Base-by-base conservation (phyloP, 2,113 vertebrate genomes). In the Amblyornis subalaris region DNA sequence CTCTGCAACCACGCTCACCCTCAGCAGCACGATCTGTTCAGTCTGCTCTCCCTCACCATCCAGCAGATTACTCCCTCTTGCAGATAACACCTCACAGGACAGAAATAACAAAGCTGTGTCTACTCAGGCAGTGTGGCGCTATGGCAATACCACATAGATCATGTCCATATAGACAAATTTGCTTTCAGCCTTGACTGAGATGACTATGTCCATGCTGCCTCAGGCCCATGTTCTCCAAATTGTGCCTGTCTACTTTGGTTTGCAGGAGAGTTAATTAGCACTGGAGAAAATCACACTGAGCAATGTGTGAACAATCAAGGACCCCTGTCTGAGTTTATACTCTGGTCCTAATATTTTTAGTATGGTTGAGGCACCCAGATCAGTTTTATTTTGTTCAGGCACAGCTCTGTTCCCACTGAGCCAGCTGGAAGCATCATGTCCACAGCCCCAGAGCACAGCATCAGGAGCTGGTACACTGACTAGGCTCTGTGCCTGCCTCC, bases 401-500 rank as follows among this genome's bases (percentile, higher is more conserved):
- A 45, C 3, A 2, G 47, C 29, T 47, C 38, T 67, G 12, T 9
- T 89, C 31, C 21, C 4, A 5, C 45, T 44, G 36, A 78, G 24
- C 35, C 47, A 75, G 26, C 42, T 83, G 67, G 48, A 76, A 86
- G 29, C 50, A 66, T 16, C 26, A 25, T 0, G 0, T 22, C 18
- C 1, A 0, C 44, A 80, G 33, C 38, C 26, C 7, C 12, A 6
- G n/a, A 84, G 50, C 2, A 2, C 33, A 71, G 21, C 35, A 64
- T 5, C 18, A 70, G 72, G 25, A 50, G 38, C 18, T 80, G 61
- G 18, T 58, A 65, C 65, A 38, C 18, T 35, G 35, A 47, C 38
- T 38, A 84, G 38, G 38, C 40, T 67, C 42, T 0, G 0, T 29
- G 47, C 29, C 50, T 10, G 1, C 9, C 15, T 90, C 14, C 13